Conservation (phyloP, 2,113 vertebrate species). For the Thinocorus orbignyianus region DNA sequence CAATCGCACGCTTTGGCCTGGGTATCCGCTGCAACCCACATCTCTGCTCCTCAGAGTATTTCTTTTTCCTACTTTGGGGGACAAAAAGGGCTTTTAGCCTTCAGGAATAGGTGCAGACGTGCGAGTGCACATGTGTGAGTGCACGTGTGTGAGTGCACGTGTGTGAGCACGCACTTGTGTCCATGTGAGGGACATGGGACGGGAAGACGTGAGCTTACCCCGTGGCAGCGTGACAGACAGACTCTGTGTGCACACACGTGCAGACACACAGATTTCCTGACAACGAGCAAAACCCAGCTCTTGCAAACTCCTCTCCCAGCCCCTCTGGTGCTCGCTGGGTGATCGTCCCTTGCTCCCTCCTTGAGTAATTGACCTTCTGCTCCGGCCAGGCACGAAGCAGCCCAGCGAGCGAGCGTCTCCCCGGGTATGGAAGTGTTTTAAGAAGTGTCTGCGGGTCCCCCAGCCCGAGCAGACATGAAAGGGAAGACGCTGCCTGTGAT, state of each 20-base stretch:
- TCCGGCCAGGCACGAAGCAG: not conserved
- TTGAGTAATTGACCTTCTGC: not conserved
- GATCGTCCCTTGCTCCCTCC: not conserved
- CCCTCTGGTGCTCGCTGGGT: not conserved
- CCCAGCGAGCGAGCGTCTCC: not conserved
- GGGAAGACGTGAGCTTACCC: fast-evolving
- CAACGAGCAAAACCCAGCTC: fast-evolving
- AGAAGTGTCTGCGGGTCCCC: slow-evolving; percentile 6
- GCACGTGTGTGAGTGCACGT: fast-evolving
- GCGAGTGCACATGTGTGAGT: fast-evolving
- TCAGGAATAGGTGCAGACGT: fast-evolving
- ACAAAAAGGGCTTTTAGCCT: not conserved
- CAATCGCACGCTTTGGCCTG: not conserved
- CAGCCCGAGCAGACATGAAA: slow-evolving; percentile 48
- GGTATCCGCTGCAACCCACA: too few relatives aligned
- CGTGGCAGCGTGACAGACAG: fast-evolving
- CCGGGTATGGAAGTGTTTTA: slow-evolving; percentile 48
- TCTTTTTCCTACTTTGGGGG: not conserved
- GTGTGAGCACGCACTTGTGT: fast-evolving
- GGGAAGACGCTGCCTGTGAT: slow-evolving; percentile 52
- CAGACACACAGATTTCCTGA: fast-evolving
- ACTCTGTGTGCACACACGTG: fast-evolving
- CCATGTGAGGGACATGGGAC: fast-evolving
- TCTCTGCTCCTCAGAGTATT: not conserved
- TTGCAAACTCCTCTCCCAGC: not conserved